Evolutionary conservation across 2,888 invertebrate species (phyloP), one percentile per base, ranked within the genome.

Genomic region (Aproaerema taeniolella): DNA sequence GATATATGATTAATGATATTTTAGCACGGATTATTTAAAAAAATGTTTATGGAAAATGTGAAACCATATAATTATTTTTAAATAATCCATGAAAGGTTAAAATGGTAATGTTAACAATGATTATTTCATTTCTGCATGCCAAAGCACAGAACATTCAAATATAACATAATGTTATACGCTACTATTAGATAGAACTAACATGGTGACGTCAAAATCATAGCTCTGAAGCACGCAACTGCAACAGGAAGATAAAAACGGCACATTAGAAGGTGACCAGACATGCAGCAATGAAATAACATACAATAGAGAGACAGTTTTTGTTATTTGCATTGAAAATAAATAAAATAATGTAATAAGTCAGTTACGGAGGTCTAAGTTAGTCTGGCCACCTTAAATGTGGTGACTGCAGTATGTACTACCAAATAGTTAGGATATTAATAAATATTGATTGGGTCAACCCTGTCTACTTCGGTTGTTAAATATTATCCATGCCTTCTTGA

Each of bases 51-150:
- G 6, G 20, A 28, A 29, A 13, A 3, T 32, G n/a, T n/a, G 15
- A 11, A 28, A 36, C 15, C 4, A 2, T 31, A 11, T 14, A 5
- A 35, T 14, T 10, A 17, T 29, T 66, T 66, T 55, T 50, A 70
- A 73, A 67, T 57, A 53, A 58, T 56, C 67, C 72, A 73, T 62
- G 63, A 62, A 41, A 58, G 52, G 54, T 45, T 46, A 45, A 53
- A 50, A 68, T 63, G 58, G 14, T 59, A 61, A 66, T 55, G 56
- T 64, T 58, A 65, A 71, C 55, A 61, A 71, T 66, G 61, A 67
- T 56, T 66, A 68, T 68, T 70, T 71, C 83, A 85, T 86, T 83
- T 82, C 86, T 86, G 86, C 86, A 86, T 85, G 86, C 85, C 85
- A 75, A 86, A 85, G 83, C 85, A 81, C 74, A 75, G 62, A 73